Conservation (phyloP, 2,888 invertebrate species). For the Clivina fossor region DNA sequence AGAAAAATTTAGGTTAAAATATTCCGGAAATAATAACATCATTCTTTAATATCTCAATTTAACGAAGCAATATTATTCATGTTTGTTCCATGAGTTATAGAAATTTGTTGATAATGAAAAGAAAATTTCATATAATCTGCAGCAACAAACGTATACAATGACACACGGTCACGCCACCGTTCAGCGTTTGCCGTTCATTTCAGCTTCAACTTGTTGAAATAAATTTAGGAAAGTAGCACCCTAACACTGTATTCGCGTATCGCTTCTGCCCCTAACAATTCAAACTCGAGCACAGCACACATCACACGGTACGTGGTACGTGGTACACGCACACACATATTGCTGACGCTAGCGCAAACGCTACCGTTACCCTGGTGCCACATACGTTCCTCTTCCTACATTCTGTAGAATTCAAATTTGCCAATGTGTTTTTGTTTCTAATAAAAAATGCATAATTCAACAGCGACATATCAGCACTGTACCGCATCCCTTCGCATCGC, state of each 20-base stretch:
- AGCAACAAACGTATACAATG: slow-evolving; percentile 23
- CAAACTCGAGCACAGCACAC: too few species aligned
- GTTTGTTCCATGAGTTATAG: slow-evolving; percentile 28
- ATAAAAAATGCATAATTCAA: slow-evolving; percentile 29
- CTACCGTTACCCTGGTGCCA: background rate
- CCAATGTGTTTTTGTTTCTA: slow-evolving; percentile 14
- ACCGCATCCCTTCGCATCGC: too few species aligned
- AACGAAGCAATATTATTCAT: slow-evolving; percentile 25
- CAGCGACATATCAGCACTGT: too few species aligned
- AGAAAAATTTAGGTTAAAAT: slow-evolving; percentile 7
- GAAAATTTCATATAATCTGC: slow-evolving; percentile 30
- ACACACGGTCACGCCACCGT: slow-evolving; percentile 27
- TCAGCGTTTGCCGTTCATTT: slow-evolving; percentile 9
- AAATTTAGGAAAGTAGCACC: slow-evolving; percentile 17
- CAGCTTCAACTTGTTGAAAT: slow-evolving; percentile 27
- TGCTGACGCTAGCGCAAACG: background rate
- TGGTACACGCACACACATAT: slow-evolving; percentile 13
- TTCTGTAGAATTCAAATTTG: slow-evolving; percentile 1
- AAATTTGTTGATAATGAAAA: slow-evolving; percentile 31
- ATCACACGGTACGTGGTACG: slow-evolving; percentile 17
- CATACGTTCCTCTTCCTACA: background rate
- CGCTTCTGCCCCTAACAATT: slow-evolving; percentile 9
- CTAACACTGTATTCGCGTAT: slow-evolving; percentile 1
- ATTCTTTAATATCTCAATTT: slow-evolving; percentile 27
- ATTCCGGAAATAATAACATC: slow-evolving; percentile 3